Evolutionary conservation across 1,140 invertebrate genomes (phyloP).

Genomic region (Pemphigus obesinymphae): DNA sequence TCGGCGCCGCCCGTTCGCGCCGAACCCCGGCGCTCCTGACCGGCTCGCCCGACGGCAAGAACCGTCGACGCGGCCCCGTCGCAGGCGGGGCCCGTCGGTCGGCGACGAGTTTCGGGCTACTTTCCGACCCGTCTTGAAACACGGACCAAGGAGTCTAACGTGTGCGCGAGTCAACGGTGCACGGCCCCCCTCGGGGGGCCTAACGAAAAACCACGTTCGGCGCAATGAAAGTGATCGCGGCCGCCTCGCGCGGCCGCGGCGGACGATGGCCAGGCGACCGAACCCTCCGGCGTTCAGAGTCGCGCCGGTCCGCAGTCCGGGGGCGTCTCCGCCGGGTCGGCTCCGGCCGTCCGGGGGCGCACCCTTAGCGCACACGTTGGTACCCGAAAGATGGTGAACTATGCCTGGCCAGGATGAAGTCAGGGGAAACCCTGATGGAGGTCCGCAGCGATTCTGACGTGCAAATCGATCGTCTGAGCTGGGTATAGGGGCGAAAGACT

Average conservation of each 20-base stretch:
- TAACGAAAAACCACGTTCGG: slow-evolving; percentile 51
- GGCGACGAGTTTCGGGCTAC: slow-evolving; percentile 60
- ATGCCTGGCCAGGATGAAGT: slow-evolving; percentile 81
- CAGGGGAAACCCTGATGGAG: slow-evolving; percentile 84
- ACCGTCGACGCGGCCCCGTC: slow-evolving; percentile 51
- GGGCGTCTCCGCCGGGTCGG: not conserved
- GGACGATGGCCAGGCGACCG: slow-evolving; percentile 20
- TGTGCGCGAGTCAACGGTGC: slow-evolving; percentile 71
- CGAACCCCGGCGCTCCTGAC: slow-evolving; percentile 40
- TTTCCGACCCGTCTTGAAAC: slow-evolving; percentile 86
- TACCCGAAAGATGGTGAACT: slow-evolving; percentile 90
- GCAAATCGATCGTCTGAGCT: slow-evolving; percentile 87
- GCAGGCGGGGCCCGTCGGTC: slow-evolving; percentile 53
- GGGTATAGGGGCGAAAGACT: slow-evolving; percentile 90
- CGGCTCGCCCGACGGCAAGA: slow-evolving; percentile 50
- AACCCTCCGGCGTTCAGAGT: slow-evolving; percentile 29
- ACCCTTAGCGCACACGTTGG: slow-evolving; percentile 68
- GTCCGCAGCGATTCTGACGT: slow-evolving; percentile 83
- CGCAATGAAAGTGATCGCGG: slow-evolving; percentile 61
- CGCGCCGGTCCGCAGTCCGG: slow-evolving; percentile 20
- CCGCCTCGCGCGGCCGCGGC: not conserved
- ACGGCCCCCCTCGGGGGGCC: slow-evolving; percentile 44
- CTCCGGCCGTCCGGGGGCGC: slow-evolving; percentile 51
- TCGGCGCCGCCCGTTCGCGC: not conserved
- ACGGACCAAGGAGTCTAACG: slow-evolving; percentile 88